Base-by-base conservation (phyloP, 2,888 invertebrate genomes). In the Melipona beecheii region DNA sequence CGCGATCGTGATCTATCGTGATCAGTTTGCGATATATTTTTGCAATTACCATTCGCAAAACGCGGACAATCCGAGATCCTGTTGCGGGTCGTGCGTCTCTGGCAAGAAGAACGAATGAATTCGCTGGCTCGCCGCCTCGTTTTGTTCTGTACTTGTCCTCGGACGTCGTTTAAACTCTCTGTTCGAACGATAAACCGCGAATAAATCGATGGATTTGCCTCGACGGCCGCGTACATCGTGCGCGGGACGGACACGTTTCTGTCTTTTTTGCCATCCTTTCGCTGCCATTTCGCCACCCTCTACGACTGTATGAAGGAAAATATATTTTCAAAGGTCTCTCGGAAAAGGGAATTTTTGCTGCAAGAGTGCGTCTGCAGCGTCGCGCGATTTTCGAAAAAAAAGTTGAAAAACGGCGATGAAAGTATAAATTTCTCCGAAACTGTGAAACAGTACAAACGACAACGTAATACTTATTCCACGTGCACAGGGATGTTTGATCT, bases 11-110 rank as follows among this genome's bases (percentile, higher is more conserved):
- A 58, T 43, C 71, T 27, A 27, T 27, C 11, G n/a, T n/a, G 43
- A 43, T 43, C n/a, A 36, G 36, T n/a, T 43, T n/a, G 27, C 54
- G 54, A 11, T 64, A 73, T 77, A 76, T 70, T 72, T 77, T 72
- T 31, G 43, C 64, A 72, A 49, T 54, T 31, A 64, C 36, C 58
- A 77, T 77, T 72, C 64, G 54, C 54, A 2, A 62, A 15, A 17
- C 54, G 64, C 19, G 43, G 21, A 19, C 4, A 72, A 77, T 43
- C 9, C 77, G 27, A 49, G 49, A 70, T 50, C 60, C 58, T 17
- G 70, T 50, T 60, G 69, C 70, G 24, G 60, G 75, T 70, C 31
- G 60, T 31, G 27, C 31, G 21, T 58, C 49, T 49, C 6, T 60
- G 17, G 60, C 19, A 21, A 27, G 19, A n/a, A n/a, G 43, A 68